Percentiles rank a stretch among this genome's conserved stretches.
Evolutionary conservation across 1,140 invertebrate species (phyloP).

Genomic region (Achroia grisella): DNA sequence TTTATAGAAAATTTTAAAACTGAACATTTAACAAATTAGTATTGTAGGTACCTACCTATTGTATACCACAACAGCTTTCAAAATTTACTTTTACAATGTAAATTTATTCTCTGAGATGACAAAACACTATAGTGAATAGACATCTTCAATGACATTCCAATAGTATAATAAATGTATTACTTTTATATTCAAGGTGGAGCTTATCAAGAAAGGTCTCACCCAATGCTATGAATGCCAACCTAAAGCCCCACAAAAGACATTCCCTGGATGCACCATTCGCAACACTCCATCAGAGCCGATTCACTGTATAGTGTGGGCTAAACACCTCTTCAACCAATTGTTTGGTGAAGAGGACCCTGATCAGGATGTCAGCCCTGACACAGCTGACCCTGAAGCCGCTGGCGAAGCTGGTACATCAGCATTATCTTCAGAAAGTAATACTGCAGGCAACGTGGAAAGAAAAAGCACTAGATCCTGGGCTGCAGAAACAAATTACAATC

Average conservation of each 20-base stretch:
- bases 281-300: conserved; percentile 99
- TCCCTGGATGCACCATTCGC: conserved; percentile 98
- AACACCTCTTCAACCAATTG: conserved; percentile 98
- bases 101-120: too few species aligned
- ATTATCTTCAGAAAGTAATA: conserved; percentile 41
- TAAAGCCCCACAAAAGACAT: conserved; percentile 93
- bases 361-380: conserved; percentile 98
- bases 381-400: conserved; percentile 90
- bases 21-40: too few species aligned
- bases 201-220: conserved; percentile 91
- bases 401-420: conserved; percentile 66
- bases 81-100: too few species aligned
- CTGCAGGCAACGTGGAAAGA: conserved; percentile 82
- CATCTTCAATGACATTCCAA: too few species aligned
- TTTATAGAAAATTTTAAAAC: too few species aligned
- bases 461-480: conserved; percentile 95
- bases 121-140: too few species aligned
- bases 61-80: too few species aligned
- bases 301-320: conserved; percentile 99
- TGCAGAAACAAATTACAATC: conserved; percentile 86
- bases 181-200: conserved; percentile 80
- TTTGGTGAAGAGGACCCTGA: conserved; percentile 98
- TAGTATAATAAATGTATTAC: too few species aligned
- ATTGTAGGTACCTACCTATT: too few species aligned
- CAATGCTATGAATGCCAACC: conserved; percentile 98